Percentiles rank a stretch among this genome's conserved stretches.
Conservation (phyloP, 2,797 vertebrate species). For the Melanotaenia maccullochi region DNA sequence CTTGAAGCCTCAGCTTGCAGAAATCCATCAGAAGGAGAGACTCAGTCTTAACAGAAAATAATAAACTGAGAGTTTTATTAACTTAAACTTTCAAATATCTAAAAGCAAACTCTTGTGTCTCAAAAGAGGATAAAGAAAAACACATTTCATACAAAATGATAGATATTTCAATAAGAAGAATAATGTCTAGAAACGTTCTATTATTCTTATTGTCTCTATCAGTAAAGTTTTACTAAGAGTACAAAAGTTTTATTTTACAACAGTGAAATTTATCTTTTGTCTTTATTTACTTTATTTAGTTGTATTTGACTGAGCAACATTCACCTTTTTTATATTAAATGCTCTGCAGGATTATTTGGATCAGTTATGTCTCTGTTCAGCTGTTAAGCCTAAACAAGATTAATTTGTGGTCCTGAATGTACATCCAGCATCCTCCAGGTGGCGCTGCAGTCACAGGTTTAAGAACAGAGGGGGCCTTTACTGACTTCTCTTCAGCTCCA, state of each 20-base stretch:
- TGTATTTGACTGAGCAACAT: neutral
- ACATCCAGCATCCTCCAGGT: conserved; percentile 57
- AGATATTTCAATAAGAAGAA: neutral
- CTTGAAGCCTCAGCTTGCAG: conserved; percentile 2
- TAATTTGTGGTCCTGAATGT: neutral
- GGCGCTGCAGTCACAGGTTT: conserved; percentile 53
- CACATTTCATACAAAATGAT: neutral
- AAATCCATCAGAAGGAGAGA: neutral
- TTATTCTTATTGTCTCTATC: neutral
- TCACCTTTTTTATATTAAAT: neutral
- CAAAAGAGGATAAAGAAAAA: neutral
- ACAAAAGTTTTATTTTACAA: neutral
- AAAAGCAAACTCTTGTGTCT: neutral
- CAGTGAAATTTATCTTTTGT: neutral
- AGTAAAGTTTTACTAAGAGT: neutral
- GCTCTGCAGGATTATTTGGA: neutral
- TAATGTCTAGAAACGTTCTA: neutral
- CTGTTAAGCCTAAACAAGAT: conserved; percentile 25
- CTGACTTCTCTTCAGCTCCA: too few relatives aligned
- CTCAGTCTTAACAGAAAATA: neutral
- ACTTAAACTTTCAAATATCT: neutral
- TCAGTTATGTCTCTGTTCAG: conserved; percentile 15
- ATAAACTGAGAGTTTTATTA: neutral
- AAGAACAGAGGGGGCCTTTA: neutral
- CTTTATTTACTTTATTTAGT: neutral